Percentiles rank a stretch among this genome's conserved stretches.
These are phyloP conservation scores for Neoscelio sp. DNA, from an alignment of 2,888 invertebrate species.

Conservation along the genomic window DNA sequence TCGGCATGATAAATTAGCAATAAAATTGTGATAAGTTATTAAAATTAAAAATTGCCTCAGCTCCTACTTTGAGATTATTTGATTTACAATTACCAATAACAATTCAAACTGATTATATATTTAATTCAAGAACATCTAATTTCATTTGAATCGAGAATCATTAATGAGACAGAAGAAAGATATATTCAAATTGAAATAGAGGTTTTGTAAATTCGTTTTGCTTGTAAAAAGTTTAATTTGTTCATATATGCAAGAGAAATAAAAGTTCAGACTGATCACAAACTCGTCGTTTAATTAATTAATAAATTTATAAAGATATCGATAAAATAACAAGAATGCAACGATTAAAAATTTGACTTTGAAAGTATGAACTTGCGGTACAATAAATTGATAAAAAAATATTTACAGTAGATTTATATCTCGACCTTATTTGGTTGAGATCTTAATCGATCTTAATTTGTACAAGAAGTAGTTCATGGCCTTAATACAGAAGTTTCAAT, in stretches of 20 bases:
- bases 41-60: neutral
- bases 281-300: slow-evolving; percentile 73
- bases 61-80: too few relatives aligned
- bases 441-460: too few relatives aligned
- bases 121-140: slow-evolving; percentile 75
- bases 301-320: slow-evolving; percentile 72
- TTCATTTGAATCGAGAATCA: too few relatives aligned
- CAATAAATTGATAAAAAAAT: too few relatives aligned
- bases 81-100: too few relatives aligned
- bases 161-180: slow-evolving; percentile 60
- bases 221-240: slow-evolving; percentile 76
- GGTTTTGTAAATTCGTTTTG: slow-evolving; percentile 75
- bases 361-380: too few relatives aligned
- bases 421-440: too few relatives aligned
- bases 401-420: too few relatives aligned
- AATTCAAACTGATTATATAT: slow-evolving; percentile 70
- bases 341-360: slow-evolving; percentile 72
- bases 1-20: slow-evolving; percentile 17
- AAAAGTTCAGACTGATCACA: slow-evolving; percentile 74
- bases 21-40: neutral
- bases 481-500: neutral
- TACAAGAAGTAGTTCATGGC: too few relatives aligned
- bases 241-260: slow-evolving; percentile 72
- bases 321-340: slow-evolving; percentile 74
- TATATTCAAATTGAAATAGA: slow-evolving; percentile 81